phyloP scores from a whole-genome alignment of 1,140 invertebrate genomes.

The Araneus ventricosus region DNA sequence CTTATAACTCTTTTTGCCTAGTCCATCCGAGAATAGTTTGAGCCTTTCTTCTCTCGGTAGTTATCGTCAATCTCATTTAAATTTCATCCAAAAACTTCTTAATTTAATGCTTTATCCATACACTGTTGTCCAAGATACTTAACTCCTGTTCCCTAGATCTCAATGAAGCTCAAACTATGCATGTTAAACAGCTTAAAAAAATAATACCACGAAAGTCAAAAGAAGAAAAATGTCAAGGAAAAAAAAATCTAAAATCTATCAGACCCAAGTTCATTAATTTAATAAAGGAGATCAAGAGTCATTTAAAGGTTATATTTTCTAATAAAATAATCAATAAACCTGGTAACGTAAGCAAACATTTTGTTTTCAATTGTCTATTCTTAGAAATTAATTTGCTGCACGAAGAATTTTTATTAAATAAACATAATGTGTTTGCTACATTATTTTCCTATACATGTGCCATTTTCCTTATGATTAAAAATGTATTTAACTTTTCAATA shows the following conservation, averaged over 20 bases:
- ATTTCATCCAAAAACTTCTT: not conserved
- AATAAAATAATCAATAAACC: too few relatives aligned
- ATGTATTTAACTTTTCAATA: too few relatives aligned
- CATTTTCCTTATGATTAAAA: too few relatives aligned
- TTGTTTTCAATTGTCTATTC: too few relatives aligned
- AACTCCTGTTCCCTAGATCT: not conserved
- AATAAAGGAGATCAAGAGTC: not conserved
- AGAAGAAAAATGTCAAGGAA: not conserved
- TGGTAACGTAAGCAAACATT: too few relatives aligned
- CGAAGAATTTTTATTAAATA: too few relatives aligned
- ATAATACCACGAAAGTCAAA: not conserved
- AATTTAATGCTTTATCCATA: not conserved
- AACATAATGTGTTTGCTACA: too few relatives aligned
- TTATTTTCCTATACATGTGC: too few relatives aligned
- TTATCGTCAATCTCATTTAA: constrained; percentile 12
- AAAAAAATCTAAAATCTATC: not conserved
- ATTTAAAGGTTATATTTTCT: not conserved
- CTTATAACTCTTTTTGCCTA: not conserved
- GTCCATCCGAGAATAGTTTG: not conserved
- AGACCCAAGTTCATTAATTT: not conserved
- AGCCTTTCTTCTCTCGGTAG: not conserved
- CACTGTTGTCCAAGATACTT: not conserved
- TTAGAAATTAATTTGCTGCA: too few relatives aligned
- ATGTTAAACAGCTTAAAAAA: not conserved
- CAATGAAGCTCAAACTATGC: not conserved